Evolutionary conservation across 2,888 invertebrate genomes (phyloP).

Genomic region (Temnothorax rugatulus): DNA sequence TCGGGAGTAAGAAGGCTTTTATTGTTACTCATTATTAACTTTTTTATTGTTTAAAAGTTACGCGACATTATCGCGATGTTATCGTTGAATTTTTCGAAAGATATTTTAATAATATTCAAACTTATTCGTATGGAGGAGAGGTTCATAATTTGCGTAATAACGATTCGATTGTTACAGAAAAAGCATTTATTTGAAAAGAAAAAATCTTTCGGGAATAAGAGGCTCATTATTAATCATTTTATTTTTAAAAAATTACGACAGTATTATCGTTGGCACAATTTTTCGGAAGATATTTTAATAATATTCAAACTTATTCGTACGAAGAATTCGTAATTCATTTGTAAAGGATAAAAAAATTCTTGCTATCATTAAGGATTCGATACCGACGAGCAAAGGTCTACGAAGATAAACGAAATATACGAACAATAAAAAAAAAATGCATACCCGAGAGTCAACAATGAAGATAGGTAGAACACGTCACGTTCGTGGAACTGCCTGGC

Average conservation of each 20-base stretch:
- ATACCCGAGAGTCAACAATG: conserved; percentile 4
- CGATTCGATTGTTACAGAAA: neutral
- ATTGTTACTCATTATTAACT: too few relatives aligned
- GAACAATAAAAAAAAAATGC: neutral
- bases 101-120: too few relatives aligned
- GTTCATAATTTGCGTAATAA: neutral
- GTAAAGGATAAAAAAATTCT: neutral
- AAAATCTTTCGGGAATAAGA: neutral
- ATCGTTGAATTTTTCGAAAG: too few relatives aligned
- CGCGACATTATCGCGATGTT: too few relatives aligned
- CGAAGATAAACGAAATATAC: neutral
- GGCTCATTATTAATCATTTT: neutral
- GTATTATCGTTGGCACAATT: neutral
- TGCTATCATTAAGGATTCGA: neutral
- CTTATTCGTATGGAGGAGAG: too few relatives aligned
- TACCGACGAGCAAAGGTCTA: neutral
- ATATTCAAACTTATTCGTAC: neutral
- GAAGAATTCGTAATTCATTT: neutral
- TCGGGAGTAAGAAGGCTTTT: too few relatives aligned
- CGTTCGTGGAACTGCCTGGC: neutral
- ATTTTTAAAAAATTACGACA: neutral
- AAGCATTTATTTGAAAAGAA: neutral
- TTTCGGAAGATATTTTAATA: neutral
- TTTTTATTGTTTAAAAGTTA: too few relatives aligned
- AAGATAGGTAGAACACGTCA: neutral